Evolutionary conservation across 2,888 invertebrate genomes (phyloP), one percentile per base, ranked within the genome.

Genomic region (Kryphioiulus occultus): DNA sequence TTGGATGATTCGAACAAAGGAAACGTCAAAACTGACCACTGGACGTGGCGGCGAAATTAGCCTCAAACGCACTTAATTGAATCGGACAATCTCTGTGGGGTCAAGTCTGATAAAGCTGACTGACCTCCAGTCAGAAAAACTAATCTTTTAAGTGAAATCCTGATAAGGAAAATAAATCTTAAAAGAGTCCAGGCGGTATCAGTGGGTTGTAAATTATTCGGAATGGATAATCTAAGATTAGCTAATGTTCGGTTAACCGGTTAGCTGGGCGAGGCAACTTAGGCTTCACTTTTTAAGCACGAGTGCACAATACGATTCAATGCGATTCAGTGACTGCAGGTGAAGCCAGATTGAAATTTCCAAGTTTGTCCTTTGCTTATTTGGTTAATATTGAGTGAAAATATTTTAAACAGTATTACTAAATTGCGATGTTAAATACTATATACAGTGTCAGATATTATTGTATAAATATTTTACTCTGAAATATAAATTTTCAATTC

Each of bases 21-120:
- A n/a, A 59, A 59, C 59, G 59, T 59, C 59, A 22, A 59, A 22
- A 59, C 59, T 59, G 59, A n/a, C 59, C 59, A 59, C 59, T n/a
- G 59, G 19, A 59, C 4, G 19, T n/a, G 19, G 59, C 59, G 59
- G 59, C 59, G 59, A n/a, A 59, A 59, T n/a, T 59, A 59, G 19
- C 59, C 59, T 59, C n/a, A n/a, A 19, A 59, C 17, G n/a, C 42
- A 19, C 7, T n/a, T 59, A 59, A 59, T 59, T 59, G 59, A 19
- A 59, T 59, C 59, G 7, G 59, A 19, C n/a, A n/a, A 59, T n/a
- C 59, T 7, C 59, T 19, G 7, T n/a, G 59, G 59, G 59, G 59
- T 59, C 59, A 59, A n/a, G n/a, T 7, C 19, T 59, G 59, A 59
- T 19, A 59, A 15, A 59, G 19, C 17, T n/a, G 59, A 59, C 59